Base-by-base conservation (phyloP, 1,140 invertebrate genomes). In the Maniola jurtina region DNA sequence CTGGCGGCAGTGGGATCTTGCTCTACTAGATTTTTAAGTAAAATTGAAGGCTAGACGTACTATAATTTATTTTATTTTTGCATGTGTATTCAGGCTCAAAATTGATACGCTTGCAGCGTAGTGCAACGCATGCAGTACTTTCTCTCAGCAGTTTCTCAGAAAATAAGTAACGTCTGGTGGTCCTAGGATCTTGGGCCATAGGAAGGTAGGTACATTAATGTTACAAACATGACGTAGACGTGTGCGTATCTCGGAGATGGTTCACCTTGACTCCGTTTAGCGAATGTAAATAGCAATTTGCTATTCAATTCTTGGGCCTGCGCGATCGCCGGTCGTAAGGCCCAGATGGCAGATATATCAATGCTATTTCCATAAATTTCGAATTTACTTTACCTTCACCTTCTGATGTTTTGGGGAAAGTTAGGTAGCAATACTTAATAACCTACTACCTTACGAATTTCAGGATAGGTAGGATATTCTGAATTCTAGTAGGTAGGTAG, bases 201-300 rank as follows among this genome's bases (percentile, higher is more conserved):
- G 10, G 14, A 5, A n/a, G 47, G 14, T 48, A 25, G 25, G 25
- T 48, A 48, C 47, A 48, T 48, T n/a, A 55, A 52, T 34, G 52
- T 34, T 55, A 34, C 25, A 1, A 55, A 55, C 52, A 55, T 55
- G 52, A 55, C 52, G 52, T 45, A 45, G 9, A 45, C 5, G 5
- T 45, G 13, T 34, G 6, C 34, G 11, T 34, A 34, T 55, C 52
- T 55, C 36, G 38, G 58, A 60, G 63, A 67, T 52, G 36, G 65
- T 13, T 77, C 59, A 60, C 76, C 76, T 77, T 77, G 76, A 77
- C 76, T 77, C 55, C 71, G 69, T 77, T 75, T 73, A 77, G 73
- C 59, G 73, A 73, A 75, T 75, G 71, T 75, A 75, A 77, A 75
- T 73, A 62, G 69, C 64, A 67, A 75, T 77, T 73, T 67, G 71